These are phyloP conservation scores for Phataginus tricuspis DNA, from an alignment of 2,797 vertebrate species.

Conservation along the genomic window DNA sequence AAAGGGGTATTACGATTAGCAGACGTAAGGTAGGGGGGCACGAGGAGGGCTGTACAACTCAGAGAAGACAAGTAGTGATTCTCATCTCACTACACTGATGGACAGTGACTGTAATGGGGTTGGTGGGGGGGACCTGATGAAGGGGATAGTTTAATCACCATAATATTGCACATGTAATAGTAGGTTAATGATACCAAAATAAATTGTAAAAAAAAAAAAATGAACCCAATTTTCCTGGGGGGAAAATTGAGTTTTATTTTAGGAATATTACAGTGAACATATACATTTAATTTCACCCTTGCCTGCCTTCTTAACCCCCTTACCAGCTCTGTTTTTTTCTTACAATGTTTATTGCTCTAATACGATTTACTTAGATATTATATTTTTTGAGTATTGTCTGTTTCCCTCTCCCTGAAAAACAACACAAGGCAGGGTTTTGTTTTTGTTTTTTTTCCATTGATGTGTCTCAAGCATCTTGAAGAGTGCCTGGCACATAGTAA, in stretches of 20 bases:
- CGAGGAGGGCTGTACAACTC: too few species aligned
- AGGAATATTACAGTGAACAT: neutral
- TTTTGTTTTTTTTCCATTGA: neutral
- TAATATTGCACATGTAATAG: too few species aligned
- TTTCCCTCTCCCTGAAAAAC: neutral
- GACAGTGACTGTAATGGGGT: too few species aligned
- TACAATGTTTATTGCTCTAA: neutral
- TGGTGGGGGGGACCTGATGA: too few species aligned
- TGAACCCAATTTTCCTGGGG: neutral
- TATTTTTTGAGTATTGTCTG: neutral
- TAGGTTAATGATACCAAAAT: too few species aligned
- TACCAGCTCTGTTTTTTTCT: neutral
- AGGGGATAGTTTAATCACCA: too few species aligned
- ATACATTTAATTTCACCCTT: neutral
- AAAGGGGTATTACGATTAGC: too few species aligned
- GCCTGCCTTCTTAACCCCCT: neutral
- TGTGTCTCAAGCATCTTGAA: neutral
- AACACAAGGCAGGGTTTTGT: neutral
- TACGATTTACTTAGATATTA: neutral
- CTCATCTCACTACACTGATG: too few species aligned
- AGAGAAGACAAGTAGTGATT: too few species aligned
- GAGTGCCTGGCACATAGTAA: neutral
- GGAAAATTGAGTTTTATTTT: constrained; percentile 1
- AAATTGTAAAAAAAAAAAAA: too few species aligned
- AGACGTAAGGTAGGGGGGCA: too few species aligned